Conservation (phyloP, 2,888 invertebrate species). For the Eustalomyia histrio region DNA sequence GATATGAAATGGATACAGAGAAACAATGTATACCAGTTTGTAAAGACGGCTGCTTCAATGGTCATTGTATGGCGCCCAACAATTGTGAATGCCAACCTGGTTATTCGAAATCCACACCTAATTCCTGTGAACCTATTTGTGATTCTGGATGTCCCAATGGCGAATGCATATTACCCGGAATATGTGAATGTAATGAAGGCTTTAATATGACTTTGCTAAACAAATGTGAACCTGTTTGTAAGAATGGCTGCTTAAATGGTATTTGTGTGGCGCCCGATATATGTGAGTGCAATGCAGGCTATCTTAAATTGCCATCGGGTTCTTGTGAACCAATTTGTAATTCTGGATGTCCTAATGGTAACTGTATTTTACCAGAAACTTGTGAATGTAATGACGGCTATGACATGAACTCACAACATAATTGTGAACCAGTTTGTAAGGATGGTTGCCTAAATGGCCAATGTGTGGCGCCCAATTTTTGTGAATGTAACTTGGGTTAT, state of each 20-base stretch:
- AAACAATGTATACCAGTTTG: conserved; percentile 42
- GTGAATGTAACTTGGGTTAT: conserved; percentile 76
- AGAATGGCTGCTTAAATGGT: conserved; percentile 83
- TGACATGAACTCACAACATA: conserved; percentile 21
- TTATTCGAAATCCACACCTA: conserved; percentile 72
- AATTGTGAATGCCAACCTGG: conserved; percentile 69
- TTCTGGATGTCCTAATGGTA: conserved; percentile 69
- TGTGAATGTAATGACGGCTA: conserved; percentile 69
- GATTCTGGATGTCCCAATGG: conserved; percentile 80
- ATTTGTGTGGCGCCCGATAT: conserved; percentile 84
- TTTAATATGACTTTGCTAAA: conserved; percentile 55
- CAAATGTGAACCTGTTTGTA: conserved; percentile 69
- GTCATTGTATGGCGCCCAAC: conserved; percentile 73
- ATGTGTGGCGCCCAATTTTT: conserved; percentile 71
- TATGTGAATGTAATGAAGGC: conserved; percentile 81
- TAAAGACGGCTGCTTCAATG: conserved; percentile 68
- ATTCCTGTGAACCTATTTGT: conserved; percentile 68
- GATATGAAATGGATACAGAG: conserved; percentile 57
- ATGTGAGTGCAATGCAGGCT: conserved; percentile 85
- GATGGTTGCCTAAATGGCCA: conserved; percentile 70
- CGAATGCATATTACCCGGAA: conserved; percentile 84
- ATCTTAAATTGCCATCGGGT: conserved; percentile 66
- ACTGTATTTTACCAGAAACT: conserved; percentile 81
- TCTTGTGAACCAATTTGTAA: conserved; percentile 65
- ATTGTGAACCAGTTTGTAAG: conserved; percentile 60